phyloP scores from a whole-genome alignment of 2,888 invertebrate genomes.

The Neelides folsomi region DNA sequence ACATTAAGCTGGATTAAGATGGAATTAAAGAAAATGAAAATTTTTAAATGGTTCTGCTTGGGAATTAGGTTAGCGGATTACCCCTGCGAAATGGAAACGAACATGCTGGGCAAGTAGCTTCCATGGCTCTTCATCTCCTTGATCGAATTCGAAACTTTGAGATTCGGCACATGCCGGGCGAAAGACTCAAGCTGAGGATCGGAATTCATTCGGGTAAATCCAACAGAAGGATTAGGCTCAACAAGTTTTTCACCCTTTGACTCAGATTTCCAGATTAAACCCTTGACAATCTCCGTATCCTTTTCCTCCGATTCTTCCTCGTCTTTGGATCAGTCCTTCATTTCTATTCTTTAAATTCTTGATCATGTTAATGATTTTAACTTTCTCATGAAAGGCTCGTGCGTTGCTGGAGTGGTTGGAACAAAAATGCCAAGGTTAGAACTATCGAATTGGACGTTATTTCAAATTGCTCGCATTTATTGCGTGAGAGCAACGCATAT shows the following conservation, averaged over 20 bases:
- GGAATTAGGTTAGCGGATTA: slow-evolving; percentile 50
- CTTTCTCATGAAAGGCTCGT: slow-evolving; percentile 45
- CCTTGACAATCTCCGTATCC: too few species aligned
- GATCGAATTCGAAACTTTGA: slow-evolving; percentile 53
- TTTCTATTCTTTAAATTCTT: slow-evolving; percentile 1
- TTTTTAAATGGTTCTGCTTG: too few species aligned
- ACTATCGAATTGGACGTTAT: too few species aligned
- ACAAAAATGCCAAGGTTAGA: slow-evolving; percentile 53
- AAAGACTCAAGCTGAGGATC: slow-evolving; percentile 55
- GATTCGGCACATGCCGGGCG: slow-evolving; percentile 53
- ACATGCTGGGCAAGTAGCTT: slow-evolving; percentile 67
- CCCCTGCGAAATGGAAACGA: slow-evolving; percentile 58
- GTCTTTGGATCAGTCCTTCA: too few species aligned
- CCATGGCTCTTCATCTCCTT: slow-evolving; percentile 59
- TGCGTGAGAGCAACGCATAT: too few species aligned
- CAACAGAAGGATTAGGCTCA: not conserved
- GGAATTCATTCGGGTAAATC: slow-evolving; percentile 53
- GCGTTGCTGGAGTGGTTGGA: slow-evolving; percentile 71
- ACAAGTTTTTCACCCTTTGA: too few species aligned
- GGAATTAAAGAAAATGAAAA: too few species aligned
- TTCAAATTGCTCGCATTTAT: too few species aligned
- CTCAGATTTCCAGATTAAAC: too few species aligned
- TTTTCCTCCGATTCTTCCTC: too few species aligned
- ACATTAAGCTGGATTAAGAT: too few species aligned
- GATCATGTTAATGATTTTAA: not conserved